Evolutionary conservation across 2,797 vertebrate species (phyloP).

Genomic region (Pelochelys cantorii): DNA sequence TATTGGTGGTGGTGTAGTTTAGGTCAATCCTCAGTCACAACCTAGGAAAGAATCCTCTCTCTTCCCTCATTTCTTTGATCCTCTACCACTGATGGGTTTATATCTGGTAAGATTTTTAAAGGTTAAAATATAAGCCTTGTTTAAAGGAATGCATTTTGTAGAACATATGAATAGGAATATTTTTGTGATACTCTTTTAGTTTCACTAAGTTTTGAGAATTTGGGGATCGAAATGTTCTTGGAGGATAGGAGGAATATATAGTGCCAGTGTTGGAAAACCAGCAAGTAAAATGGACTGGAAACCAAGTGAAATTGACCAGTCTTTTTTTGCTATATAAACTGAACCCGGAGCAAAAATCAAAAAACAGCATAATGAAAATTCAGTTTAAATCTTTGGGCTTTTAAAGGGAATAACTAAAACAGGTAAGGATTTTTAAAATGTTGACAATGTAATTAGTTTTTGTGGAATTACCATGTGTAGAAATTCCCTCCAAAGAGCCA

Average conservation of each 20-base stretch:
- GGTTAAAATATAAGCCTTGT: background rate
- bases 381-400: background rate
- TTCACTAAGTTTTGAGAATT: background rate
- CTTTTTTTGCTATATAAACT: background rate
- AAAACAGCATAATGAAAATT: background rate
- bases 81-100: background rate
- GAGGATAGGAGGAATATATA: background rate
- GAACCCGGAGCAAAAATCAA: slow-evolving; percentile 17
- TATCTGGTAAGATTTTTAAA: background rate
- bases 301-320: background rate
- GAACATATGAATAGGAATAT: background rate
- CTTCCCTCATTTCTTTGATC: background rate
- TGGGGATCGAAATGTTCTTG: background rate
- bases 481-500: background rate
- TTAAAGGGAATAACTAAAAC: background rate
- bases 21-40: background rate
- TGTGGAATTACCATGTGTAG: background rate
- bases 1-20: background rate
- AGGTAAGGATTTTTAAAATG: background rate
- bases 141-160: background rate
- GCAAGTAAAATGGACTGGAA: background rate
- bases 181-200: background rate
- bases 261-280: background rate
- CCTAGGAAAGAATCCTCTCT: background rate
- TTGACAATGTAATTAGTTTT: background rate